Conservation (phyloP, 2,113 vertebrate species). For the Cinclus cinclus region DNA sequence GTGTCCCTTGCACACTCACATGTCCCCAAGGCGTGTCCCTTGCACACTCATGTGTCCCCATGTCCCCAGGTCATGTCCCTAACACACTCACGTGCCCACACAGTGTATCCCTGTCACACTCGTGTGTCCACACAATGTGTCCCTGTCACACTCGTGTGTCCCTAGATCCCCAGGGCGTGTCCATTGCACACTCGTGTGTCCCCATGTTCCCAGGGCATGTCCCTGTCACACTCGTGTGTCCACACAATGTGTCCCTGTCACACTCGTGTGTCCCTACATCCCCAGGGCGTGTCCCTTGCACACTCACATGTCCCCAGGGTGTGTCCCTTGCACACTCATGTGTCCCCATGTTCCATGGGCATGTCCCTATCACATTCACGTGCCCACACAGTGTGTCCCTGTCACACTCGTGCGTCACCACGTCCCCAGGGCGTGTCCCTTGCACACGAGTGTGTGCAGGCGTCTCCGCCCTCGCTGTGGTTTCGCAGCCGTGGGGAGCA, state of each 20-base stretch:
- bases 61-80: background rate
- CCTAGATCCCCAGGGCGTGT: too few relatives aligned
- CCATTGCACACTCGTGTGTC: background rate
- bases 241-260: background rate
- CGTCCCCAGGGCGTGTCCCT: background rate
- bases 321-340: background rate
- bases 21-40: too few relatives aligned
- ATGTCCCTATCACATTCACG: fast-evolving
- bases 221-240: background rate
- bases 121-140: too few relatives aligned
- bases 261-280: background rate
- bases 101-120: too few relatives aligned
- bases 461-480: background rate
- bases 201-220: too few relatives aligned
- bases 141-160: background rate
- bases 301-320: background rate
- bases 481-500: background rate
- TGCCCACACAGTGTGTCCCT: background rate
- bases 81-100: background rate
- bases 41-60: background rate
- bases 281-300: background rate
- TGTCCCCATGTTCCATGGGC: fast-evolving
- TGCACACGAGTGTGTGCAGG: background rate
- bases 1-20: too few relatives aligned
- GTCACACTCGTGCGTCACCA: fast-evolving